A percentile compares a stretch with the other conserved stretches of the same genome.
Conservation (phyloP, 2,888 invertebrate genomes). For the Drosophila suboccidentalis region DNA sequence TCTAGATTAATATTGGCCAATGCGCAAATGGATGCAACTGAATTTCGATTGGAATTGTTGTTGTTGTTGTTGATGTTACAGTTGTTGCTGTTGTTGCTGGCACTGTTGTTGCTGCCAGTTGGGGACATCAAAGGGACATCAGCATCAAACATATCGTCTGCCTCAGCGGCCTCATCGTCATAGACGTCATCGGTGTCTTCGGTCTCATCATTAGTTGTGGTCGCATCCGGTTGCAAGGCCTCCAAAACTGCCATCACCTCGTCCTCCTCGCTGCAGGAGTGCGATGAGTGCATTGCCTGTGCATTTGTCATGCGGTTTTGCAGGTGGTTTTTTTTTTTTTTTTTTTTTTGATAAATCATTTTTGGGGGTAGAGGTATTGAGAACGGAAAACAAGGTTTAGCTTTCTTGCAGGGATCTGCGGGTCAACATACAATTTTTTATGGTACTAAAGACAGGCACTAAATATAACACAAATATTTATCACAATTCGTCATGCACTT, state of each 20-base stretch:
- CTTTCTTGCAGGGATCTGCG: conserved; percentile 66
- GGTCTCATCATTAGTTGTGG: conserved; percentile 74
- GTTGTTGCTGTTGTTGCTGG: conserved; percentile 33
- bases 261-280: conserved; percentile 79
- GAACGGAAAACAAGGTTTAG: conserved; percentile 79
- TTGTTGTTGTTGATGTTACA: conserved; percentile 36
- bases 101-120: conserved; percentile 70
- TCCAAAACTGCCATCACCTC: conserved; percentile 72
- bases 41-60: conserved; percentile 38
- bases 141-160: conserved; percentile 72
- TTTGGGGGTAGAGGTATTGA: conserved; percentile 45
- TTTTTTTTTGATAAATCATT: conserved; percentile 23
- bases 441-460: conserved; percentile 38
- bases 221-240: conserved; percentile 65
- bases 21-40: conserved; percentile 53
- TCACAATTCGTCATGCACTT: conserved; percentile 71
- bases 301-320: conserved; percentile 35
- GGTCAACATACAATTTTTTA: conserved; percentile 22
- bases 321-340: conserved; percentile 5
- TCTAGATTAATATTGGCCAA: conserved; percentile 80
- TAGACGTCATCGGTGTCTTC: conserved; percentile 69
- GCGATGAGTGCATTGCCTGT: conserved; percentile 68
- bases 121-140: conserved; percentile 77
- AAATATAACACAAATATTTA: conserved; percentile 22
- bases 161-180: conserved; percentile 69